These are phyloP conservation scores for Mus minutoides DNA, from an alignment of 2,797 vertebrate genomes.

Conservation along the genomic window DNA sequence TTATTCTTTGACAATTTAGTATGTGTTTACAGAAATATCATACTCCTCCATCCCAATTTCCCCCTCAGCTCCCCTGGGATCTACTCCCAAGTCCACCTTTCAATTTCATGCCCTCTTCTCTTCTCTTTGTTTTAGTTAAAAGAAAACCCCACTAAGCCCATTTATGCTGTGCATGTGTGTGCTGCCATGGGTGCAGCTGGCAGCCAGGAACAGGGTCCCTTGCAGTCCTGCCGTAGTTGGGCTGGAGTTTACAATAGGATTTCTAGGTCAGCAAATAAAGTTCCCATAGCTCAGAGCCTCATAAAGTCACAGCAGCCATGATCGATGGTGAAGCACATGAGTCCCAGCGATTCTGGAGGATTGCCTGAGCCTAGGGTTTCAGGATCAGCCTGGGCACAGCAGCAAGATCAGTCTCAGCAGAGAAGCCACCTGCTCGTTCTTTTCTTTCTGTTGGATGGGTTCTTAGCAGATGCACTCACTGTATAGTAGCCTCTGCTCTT, in stretches of 20 bases:
- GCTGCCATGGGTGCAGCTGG: not conserved
- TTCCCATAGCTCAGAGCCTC: not conserved
- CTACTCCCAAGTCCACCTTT: too few species aligned
- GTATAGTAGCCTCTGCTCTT: not conserved
- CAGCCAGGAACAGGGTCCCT: not conserved
- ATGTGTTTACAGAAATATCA: not conserved
- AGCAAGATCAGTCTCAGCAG: not conserved
- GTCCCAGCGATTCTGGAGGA: too few species aligned
- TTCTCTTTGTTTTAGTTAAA: not conserved
- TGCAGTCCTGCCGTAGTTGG: not conserved
- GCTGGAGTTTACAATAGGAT: not conserved
- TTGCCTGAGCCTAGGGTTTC: not conserved
- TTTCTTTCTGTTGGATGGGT: slow-evolving; percentile 16
- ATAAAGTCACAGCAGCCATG: not conserved
- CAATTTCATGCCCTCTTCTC: not conserved
- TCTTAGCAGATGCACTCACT: not conserved
- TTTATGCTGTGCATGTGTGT: not conserved
- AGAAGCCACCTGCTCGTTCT: not conserved
- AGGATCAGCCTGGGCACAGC: not conserved
- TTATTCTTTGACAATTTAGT: not conserved
- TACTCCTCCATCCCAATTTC: not conserved
- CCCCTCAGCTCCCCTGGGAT: not conserved
- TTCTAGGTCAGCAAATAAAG: not conserved
- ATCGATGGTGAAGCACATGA: fast-evolving
- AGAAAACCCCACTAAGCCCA: not conserved